Percentiles rank a stretch among this genome's conserved stretches.
Conservation (phyloP, 2,113 vertebrate species). For the Pachypanchax playfairii region DNA sequence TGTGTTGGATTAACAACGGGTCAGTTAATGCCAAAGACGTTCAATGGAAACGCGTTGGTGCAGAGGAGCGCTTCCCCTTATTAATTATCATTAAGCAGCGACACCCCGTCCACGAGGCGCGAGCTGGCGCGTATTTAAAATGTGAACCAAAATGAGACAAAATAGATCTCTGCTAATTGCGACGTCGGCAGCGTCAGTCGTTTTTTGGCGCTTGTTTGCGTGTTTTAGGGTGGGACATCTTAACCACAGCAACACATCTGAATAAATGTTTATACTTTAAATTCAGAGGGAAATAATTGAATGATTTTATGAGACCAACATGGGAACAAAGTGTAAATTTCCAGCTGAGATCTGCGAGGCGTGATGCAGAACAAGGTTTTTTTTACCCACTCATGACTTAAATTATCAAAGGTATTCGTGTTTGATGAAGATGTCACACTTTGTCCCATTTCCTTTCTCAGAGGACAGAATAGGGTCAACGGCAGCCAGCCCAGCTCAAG, state of each 20-base stretch:
- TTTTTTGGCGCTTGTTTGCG: neutral
- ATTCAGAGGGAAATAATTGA: too few relatives aligned
- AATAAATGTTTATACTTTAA: too few relatives aligned
- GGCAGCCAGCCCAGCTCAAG: slow-evolving; percentile 35
- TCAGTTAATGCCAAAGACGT: slow-evolving; percentile 70
- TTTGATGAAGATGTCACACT: slow-evolving; percentile 15
- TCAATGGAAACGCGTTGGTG: slow-evolving; percentile 58
- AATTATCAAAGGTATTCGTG: neutral
- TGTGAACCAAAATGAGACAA: neutral
- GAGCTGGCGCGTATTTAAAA: slow-evolving; percentile 29
- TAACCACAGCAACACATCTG: neutral
- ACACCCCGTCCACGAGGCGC: slow-evolving; percentile 29
- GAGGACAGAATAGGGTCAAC: slow-evolving; percentile 35
- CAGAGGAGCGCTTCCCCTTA: slow-evolving; percentile 39
- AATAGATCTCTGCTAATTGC: slow-evolving; percentile 5
- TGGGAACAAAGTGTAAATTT: too few relatives aligned
- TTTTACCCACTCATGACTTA: neutral
- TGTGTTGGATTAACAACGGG: slow-evolving; percentile 75
- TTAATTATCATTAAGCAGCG: slow-evolving; percentile 49
- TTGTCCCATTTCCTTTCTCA: neutral
- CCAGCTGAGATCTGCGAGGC: neutral
- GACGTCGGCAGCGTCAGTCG: neutral
- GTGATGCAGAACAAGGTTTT: neutral
- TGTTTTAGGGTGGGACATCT: neutral
- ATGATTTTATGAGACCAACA: too few relatives aligned